Conservation (phyloP, 2,888 invertebrate species). For the Miltochrista miniata region DNA sequence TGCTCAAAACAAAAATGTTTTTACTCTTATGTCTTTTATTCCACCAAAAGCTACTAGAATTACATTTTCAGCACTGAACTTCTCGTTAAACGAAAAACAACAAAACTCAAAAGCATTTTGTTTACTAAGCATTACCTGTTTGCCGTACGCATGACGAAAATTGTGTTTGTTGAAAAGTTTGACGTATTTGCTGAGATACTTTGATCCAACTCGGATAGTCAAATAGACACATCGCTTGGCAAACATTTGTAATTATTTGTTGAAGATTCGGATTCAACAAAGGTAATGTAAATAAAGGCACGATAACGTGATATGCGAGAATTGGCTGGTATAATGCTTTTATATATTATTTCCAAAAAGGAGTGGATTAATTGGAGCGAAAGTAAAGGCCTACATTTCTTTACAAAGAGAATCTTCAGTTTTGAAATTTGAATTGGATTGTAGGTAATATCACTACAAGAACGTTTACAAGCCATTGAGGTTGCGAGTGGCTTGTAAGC, state of each 20-base stretch:
- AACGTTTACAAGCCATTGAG: too few relatives aligned
- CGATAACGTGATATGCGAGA: not conserved
- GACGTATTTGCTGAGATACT: conserved; percentile 19
- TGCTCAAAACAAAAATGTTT: too few relatives aligned
- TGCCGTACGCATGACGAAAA: conserved; percentile 9
- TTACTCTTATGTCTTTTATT: too few relatives aligned
- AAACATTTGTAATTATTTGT: conserved; percentile 28
- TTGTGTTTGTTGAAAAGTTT: conserved; percentile 19
- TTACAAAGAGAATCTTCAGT: too few relatives aligned
- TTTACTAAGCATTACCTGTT: conserved; percentile 12
- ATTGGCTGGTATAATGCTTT: not conserved
- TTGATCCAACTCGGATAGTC: conserved; percentile 17
- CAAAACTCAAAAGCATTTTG: not conserved
- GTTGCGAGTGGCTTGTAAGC: too few relatives aligned
- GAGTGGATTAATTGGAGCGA: too few relatives aligned
- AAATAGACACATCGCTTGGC: conserved; percentile 25
- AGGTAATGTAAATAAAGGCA: conserved; percentile 13
- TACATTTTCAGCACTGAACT: not conserved
- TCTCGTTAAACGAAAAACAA: not conserved
- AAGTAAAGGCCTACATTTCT: too few relatives aligned
- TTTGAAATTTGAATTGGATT: too few relatives aligned
- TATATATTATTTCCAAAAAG: too few relatives aligned
- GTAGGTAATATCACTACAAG: too few relatives aligned
- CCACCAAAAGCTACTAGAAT: not conserved
- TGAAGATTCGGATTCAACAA: conserved; percentile 17